Conservation (phyloP, 2,113 vertebrate genomes). For the Patagioenas fasciata region DNA sequence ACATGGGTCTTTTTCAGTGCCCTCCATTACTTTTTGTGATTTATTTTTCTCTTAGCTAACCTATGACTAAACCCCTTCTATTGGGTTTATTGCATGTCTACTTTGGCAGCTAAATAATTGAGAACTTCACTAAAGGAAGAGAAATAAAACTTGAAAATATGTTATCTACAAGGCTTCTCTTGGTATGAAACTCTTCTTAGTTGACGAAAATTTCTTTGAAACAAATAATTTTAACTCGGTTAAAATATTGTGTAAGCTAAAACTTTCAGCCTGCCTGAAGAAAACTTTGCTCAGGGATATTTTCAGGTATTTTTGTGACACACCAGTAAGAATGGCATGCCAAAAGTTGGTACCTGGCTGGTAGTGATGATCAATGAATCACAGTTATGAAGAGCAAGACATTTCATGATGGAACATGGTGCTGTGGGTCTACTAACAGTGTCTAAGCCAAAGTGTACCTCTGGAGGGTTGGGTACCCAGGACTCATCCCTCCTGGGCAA, state of each 20-base stretch:
- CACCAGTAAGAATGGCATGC: not conserved
- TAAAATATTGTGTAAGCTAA: not conserved
- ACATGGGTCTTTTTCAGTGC: not conserved
- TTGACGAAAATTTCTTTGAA: not conserved
- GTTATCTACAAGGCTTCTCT: not conserved
- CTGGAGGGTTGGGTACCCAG: not conserved
- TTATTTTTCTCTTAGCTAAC: constrained; percentile 25
- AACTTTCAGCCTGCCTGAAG: not conserved
- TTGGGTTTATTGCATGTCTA: not conserved
- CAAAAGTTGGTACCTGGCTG: not conserved
- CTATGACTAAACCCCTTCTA: not conserved
- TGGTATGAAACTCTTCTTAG: not conserved
- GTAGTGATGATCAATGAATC: not conserved
- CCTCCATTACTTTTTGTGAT: constrained; percentile 15
- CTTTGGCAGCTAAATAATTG: constrained; percentile 43
- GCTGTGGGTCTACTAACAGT: not conserved
- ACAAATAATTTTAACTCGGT: not conserved
- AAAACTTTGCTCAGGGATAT: not conserved
- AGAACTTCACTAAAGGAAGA: constrained; percentile 13
- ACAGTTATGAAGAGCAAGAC: not conserved
- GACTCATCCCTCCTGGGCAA: not conserved
- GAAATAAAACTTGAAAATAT: not conserved
- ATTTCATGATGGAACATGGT: not conserved
- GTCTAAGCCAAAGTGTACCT: not conserved
- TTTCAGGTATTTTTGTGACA: not conserved